Evolutionary conservation across 37 sponge, comb jelly and placozoan genomes (phyloP).

Genomic region (Axinella damicornis): DNA sequence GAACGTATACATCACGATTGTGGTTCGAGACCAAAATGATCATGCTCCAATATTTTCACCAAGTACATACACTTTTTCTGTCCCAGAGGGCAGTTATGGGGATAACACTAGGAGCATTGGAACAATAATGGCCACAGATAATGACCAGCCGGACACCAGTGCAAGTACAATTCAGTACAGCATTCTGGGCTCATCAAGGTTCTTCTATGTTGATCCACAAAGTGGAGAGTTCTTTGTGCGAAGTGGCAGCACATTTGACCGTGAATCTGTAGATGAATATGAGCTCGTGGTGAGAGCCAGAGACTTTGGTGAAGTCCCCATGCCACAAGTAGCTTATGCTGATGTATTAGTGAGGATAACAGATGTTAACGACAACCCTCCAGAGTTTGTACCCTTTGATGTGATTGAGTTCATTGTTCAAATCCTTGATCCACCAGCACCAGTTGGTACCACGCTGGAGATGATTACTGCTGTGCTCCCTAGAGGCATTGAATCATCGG

Average conservation of each 20-base stretch:
- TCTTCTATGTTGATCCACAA: not conserved
- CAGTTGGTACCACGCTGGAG: conserved; percentile 2
- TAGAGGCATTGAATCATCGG: conserved; percentile 6
- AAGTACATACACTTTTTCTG: conserved; percentile 25
- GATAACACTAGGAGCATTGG: not conserved
- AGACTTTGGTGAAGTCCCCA: conserved; percentile 60
- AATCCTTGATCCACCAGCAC: not conserved
- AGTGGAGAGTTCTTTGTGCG: conserved; percentile 35
- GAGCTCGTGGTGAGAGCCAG: conserved; percentile 40
- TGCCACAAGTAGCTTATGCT: not conserved
- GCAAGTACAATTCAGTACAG: conserved; percentile 18
- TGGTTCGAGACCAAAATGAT: conserved; percentile 72
- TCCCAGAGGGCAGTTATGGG: conserved; percentile 47
- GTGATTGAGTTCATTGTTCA: conserved; percentile 17
- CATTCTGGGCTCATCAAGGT: not conserved
- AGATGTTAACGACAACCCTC: conserved; percentile 55
- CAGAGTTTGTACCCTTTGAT: conserved; percentile 44
- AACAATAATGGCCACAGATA: conserved; percentile 35
- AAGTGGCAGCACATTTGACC: conserved; percentile 29
- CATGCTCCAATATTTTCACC: conserved; percentile 53
- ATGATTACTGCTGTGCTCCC: conserved; percentile 4
- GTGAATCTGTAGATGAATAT: conserved; percentile 23
- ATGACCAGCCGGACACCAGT: conserved; percentile 32
- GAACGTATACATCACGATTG: conserved; percentile 13
- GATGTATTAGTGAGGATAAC: conserved; percentile 25